Percentiles rank a stretch among this genome's conserved stretches.
phyloP scores from a whole-genome alignment of 1,140 invertebrate species.

The Drosophila teissieri region DNA sequence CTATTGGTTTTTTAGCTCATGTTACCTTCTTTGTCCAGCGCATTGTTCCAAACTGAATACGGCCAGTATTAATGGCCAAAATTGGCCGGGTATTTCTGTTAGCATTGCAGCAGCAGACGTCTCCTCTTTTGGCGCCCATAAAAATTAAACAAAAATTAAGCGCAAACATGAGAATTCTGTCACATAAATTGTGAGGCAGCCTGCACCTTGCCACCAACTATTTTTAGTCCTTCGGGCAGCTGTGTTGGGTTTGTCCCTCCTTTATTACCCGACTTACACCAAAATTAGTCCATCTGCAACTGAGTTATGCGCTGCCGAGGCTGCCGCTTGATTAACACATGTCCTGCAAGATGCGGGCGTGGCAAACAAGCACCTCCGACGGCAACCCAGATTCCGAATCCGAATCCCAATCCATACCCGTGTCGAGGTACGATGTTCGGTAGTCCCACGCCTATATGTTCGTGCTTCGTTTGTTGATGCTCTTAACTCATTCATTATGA shows the following conservation, averaged over 20 bases:
- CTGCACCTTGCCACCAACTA: constrained; percentile 65
- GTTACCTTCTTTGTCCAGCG: constrained; percentile 64
- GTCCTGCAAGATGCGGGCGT: constrained; percentile 75
- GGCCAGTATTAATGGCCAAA: constrained; percentile 56
- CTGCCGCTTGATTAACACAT: constrained; percentile 79
- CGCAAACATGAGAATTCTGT: constrained; percentile 80
- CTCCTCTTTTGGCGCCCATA: constrained; percentile 71
- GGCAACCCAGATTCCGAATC: constrained; percentile 1
- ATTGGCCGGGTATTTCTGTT: constrained; percentile 24
- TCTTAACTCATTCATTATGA: constrained; percentile 83
- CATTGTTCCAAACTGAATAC: constrained; percentile 16
- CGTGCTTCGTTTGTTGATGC: constrained; percentile 77
- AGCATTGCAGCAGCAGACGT: constrained; percentile 13
- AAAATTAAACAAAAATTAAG: constrained; percentile 83
- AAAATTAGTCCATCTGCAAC: constrained; percentile 65
- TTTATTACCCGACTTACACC: constrained; percentile 1
- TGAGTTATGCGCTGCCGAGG: constrained; percentile 66
- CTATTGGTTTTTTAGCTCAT: constrained; percentile 82
- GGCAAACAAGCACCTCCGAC: constrained; percentile 35
- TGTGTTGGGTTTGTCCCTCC: constrained; percentile 34
- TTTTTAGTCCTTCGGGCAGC: constrained; percentile 68
- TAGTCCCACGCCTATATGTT: constrained; percentile 59
- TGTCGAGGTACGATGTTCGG: constrained; percentile 21
- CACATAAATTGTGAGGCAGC: constrained; percentile 66
- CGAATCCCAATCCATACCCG: not conserved